These are phyloP conservation scores for Caenorhabditis tropicalis DNA, from an alignment of 1,140 invertebrate genomes.

Conservation along the genomic window DNA sequence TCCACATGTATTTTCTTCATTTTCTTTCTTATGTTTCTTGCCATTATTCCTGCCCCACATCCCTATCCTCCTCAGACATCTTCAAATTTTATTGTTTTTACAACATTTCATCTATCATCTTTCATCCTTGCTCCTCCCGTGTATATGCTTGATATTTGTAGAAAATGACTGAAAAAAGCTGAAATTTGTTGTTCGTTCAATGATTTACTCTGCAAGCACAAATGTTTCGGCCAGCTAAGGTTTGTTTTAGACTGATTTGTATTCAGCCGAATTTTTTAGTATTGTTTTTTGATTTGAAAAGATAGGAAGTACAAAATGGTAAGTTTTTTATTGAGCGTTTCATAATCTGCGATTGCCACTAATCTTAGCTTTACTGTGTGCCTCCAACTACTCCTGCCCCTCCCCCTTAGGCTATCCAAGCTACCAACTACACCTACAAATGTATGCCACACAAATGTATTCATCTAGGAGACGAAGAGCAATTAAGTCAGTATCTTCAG, in stretches of 20 bases:
- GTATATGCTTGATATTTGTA: constrained; percentile 25
- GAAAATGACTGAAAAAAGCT: constrained; percentile 42
- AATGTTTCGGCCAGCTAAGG: constrained; percentile 44
- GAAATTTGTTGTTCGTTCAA: constrained; percentile 19
- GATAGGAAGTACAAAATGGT: no score
- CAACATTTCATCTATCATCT: background rate
- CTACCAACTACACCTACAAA: constrained; percentile 15
- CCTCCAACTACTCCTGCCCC: no score
- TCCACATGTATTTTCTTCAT: background rate
- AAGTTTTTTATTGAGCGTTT: no score
- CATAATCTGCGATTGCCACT: no score
- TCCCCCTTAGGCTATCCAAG: background rate
- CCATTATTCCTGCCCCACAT: background rate
- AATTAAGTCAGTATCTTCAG: background rate
- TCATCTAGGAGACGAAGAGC: background rate
- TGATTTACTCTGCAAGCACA: constrained; percentile 33
- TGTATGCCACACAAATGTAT: constrained; percentile 34
- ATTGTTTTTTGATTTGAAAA: no score
- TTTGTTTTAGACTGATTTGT: no score
- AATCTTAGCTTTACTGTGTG: no score
- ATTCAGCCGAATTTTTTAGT: no score
- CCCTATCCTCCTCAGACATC: background rate
- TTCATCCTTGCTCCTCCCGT: background rate
- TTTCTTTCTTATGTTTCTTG: background rate
- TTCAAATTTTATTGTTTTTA: constrained; percentile 30